Conservation (phyloP, 2,797 vertebrate species). For the Delichon dasypus region DNA sequence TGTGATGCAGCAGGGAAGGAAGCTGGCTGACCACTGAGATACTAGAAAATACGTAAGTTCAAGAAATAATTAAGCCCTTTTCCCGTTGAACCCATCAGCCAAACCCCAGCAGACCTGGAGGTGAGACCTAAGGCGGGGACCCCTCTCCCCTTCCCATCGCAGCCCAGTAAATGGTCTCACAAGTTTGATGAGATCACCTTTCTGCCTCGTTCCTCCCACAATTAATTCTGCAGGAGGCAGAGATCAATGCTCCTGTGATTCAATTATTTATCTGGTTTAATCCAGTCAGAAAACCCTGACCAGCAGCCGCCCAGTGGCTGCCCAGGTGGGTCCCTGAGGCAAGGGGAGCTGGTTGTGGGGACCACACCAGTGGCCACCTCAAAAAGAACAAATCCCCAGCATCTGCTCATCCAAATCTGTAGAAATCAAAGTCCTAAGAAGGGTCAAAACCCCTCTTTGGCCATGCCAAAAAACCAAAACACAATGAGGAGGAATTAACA, state of each 20-base stretch:
- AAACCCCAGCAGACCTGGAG: background rate
- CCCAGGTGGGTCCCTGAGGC: background rate
- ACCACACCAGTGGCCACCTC: background rate
- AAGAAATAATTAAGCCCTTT: constrained; percentile 6
- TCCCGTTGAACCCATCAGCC: constrained; percentile 40
- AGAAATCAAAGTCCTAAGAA: background rate
- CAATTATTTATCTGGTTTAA: constrained; percentile 14
- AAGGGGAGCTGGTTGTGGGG: background rate
- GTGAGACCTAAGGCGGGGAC: background rate
- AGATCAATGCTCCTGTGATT: background rate
- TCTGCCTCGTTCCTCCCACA: background rate
- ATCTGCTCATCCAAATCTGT: background rate
- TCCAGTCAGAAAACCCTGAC: background rate
- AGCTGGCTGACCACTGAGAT: background rate
- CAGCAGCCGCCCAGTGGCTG: background rate
- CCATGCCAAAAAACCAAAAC: background rate
- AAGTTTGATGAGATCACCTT: constrained; percentile 24
- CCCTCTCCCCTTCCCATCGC: background rate
- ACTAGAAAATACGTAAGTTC: background rate
- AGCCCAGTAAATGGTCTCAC: background rate
- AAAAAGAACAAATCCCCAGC: background rate
- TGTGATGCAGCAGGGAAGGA: background rate
- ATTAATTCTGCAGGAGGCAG: constrained; percentile 23
- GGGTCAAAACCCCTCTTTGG: background rate
- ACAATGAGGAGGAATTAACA: background rate